Evolutionary conservation across 2,797 vertebrate species (phyloP).

Genomic region (Danio aesculapii): DNA sequence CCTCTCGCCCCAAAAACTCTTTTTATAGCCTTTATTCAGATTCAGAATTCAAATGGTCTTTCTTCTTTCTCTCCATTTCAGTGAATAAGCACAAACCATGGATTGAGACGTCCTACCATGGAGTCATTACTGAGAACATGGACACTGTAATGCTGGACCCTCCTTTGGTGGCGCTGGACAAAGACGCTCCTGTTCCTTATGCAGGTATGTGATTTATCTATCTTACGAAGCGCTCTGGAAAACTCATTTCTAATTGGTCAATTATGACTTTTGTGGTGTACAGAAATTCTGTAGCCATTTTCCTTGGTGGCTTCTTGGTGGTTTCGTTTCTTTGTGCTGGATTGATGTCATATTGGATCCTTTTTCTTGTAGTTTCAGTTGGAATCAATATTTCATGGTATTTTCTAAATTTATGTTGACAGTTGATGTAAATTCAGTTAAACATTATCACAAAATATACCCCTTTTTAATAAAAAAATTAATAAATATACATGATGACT

Average conservation of each 20-base stretch:
- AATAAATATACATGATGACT: no score
- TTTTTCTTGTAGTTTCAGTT: background rate
- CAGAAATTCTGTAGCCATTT: background rate
- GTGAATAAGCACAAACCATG: conserved; percentile 99
- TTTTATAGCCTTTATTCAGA: background rate
- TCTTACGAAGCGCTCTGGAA: background rate
- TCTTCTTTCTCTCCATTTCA: conserved; percentile 63
- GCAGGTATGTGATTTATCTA: conserved; percentile 81
- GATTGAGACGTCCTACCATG: conserved; percentile 98
- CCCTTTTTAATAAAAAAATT: no score
- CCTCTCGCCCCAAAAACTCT: no score
- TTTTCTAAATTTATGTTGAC: background rate
- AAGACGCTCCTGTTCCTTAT: conserved; percentile 94
- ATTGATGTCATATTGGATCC: background rate
- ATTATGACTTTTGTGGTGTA: background rate
- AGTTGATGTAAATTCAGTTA: background rate
- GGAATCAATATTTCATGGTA: background rate
- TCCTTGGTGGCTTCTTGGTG: background rate
- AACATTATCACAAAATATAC: background rate
- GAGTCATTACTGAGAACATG: conserved; percentile 95
- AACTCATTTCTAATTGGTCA: background rate
- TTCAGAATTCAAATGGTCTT: background rate
- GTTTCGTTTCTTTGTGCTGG: no score
- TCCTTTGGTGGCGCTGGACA: conserved; percentile 95
- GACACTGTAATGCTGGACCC: conserved; percentile 96